Base-by-base conservation (phyloP, 2,888 invertebrate species). In the Rutpela maculata region DNA sequence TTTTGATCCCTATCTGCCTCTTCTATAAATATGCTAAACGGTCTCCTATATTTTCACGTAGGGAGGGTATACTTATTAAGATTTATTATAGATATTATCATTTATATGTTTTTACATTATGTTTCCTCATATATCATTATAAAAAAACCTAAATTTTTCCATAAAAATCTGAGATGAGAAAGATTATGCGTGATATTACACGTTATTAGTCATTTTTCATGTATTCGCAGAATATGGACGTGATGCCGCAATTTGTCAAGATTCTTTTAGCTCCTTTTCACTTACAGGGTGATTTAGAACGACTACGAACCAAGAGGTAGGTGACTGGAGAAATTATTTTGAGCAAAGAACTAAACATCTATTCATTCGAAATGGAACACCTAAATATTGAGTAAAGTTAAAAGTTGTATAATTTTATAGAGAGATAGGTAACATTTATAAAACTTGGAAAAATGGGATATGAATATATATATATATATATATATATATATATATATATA, bases 1-100 rank as follows among this genome's bases (percentile, higher is more conserved):
- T 84, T 80, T 83, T 83, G 85, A 85, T 85, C 81, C 84, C 74
- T 84, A 84, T 84, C 85, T 82, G 78, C 78, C 76, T 76, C 78
- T 81, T 75, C 79, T 81, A 85, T 85, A 85, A 85, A 85, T 85
- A 84, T 85, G 84, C 83, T 84, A 84, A 85, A 83, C 85, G 85
- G 69, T 76, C 68, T 72, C 73, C 63, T 76, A 78, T 79, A 78
- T 77, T 78, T 35, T 79, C 55, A 60, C 66, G 69, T 70, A 74
- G 71, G 76, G 62, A 74, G 71, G 78, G 62, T 69, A 67, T 75
- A 74, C 83, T 81, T 84, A 84, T 85, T 84, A 81, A 81, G 81
- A 84, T 85, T 85, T 85, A 84, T 84, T 80, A 80, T 80, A 77
- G 80, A 82, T 81, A 83, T 82, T 84, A 83, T 83, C 82, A 81